Conservation (phyloP, 1,140 invertebrate species). For the Mizuhopecten yessoensis region DNA sequence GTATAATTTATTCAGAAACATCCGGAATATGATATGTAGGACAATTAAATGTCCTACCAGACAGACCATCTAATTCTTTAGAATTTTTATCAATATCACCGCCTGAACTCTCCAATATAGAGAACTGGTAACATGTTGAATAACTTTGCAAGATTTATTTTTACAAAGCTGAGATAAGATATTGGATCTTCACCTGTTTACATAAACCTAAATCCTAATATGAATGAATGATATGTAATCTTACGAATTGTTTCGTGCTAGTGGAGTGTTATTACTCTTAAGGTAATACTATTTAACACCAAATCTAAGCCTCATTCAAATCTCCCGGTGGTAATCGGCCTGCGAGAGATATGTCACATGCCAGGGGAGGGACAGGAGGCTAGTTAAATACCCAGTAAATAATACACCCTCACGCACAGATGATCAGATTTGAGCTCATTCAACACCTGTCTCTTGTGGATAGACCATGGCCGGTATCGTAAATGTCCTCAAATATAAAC, state of each 20-base stretch:
- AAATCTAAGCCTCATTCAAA: background rate
- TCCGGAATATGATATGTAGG: no score
- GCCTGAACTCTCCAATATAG: no score
- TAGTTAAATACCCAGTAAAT: slow-evolving; percentile 35
- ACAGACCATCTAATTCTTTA: no score
- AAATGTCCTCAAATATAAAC: background rate
- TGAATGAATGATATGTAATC: no score
- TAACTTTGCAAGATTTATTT: no score
- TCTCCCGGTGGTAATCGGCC: background rate
- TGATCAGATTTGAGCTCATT: background rate
- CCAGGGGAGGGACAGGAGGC: background rate
- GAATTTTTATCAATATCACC: no score
- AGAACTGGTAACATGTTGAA: no score
- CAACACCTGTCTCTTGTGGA: background rate
- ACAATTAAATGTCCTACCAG: no score
- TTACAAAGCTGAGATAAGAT: no score
- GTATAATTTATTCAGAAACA: background rate
- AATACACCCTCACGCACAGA: background rate
- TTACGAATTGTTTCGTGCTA: no score
- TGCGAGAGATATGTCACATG: background rate
- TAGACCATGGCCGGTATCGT: background rate
- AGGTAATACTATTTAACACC: background rate
- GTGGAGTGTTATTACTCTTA: background rate
- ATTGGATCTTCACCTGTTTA: no score
- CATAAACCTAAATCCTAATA: no score